Evolutionary conservation across 1,140 invertebrate genomes (phyloP), one percentile per base, ranked within the genome.

Genomic region (Drosophila kanapiae): DNA sequence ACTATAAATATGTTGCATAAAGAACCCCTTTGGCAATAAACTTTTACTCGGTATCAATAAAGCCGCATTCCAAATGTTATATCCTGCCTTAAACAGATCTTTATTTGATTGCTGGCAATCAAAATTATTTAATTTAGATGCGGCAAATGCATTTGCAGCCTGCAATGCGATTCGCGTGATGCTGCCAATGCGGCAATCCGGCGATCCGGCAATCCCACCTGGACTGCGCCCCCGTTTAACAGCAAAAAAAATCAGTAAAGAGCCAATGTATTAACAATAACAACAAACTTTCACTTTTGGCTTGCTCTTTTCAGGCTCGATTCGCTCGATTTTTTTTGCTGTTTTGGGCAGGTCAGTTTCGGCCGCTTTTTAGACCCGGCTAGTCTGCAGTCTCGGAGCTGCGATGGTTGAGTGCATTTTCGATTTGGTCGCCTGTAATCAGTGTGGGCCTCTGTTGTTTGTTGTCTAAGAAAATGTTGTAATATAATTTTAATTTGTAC

Each of bases 401-500:
- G 80, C 68, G 51, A 78, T 68, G 83, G 80, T 67, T 87, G 76
- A 87, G 80, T 88, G 83, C 84, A 87, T 78, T 88, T 87, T 83
- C 83, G 67, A 86, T 87, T 86, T 87, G 84, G 84, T 59, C 75
- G 68, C 76, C 63, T 80, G 72, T 87, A 87, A 87, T 88, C 85
- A 87, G 82, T 78, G 71, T 68, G 71, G 80, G 61, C 77, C 75
- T 64, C 71, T 47, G 49, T 65, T 23, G 14, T 71, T 68, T 77
- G 58, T 47, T 78, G 79, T 74, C 84, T 74, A 80, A 74, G 75
- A 80, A 70, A 87, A 83, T 87, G 83, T 88, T 87, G 83, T 88
- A 87, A 87, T 88, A 80, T 80, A 80, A 80, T 88, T 88, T 87
- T 87, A 80, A 88, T 87, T 87, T 87, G 84, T 87, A 87, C 80